Conservation (phyloP, 2,888 invertebrate genomes). For the Atethmia centrago region DNA sequence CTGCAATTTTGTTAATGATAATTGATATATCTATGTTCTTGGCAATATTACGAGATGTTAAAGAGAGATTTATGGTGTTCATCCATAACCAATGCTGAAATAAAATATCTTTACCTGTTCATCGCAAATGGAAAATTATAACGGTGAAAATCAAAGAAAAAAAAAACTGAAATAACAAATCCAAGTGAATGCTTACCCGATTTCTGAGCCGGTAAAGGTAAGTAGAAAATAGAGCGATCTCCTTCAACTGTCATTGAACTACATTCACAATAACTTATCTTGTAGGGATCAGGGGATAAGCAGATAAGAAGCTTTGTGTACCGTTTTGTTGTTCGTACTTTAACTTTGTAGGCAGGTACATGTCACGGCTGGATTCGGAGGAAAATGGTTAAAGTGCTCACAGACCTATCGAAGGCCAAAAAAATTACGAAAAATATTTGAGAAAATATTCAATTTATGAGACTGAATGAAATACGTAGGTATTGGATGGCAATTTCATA, state of each 20-base stretch:
- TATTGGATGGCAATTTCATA: neutral
- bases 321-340: constrained; percentile 41
- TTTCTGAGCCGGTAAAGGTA: constrained; percentile 32
- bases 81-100: neutral
- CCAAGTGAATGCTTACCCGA: constrained; percentile 1
- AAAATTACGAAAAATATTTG: neutral
- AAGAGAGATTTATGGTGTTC: neutral
- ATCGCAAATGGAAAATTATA: neutral
- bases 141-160: neutral
- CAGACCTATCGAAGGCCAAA: neutral
- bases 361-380: constrained; percentile 2
- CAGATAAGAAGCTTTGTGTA: constrained; percentile 54
- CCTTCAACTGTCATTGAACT: constrained; percentile 42
- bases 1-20: neutral
- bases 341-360: constrained; percentile 27
- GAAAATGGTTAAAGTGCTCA: constrained; percentile 2
- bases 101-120: neutral
- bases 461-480: neutral
- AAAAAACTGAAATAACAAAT: neutral
- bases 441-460: neutral
- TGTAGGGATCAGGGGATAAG: constrained; percentile 49
- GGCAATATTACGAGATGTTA: neutral
- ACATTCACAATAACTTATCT: constrained; percentile 59
- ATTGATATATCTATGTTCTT: neutral
- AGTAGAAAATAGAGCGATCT: constrained; percentile 47